These are phyloP conservation scores for Zootoca vivipara DNA, from an alignment of 2,113 vertebrate species.

Conservation along the genomic window DNA sequence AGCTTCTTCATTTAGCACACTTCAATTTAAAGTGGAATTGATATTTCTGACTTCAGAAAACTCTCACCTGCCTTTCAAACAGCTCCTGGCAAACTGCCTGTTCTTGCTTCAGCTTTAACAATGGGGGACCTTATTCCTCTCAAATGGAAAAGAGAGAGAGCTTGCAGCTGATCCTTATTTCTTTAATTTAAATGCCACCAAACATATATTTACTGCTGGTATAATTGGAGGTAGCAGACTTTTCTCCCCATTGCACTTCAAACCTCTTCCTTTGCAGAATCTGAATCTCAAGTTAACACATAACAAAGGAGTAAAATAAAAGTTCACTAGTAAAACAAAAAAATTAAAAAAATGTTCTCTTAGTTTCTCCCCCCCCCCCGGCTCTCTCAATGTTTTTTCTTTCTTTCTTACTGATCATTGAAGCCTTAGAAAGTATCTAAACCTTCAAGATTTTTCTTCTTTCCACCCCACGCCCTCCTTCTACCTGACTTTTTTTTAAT, in stretches of 20 bases:
- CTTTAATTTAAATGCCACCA: conserved; percentile 64
- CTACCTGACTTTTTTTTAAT: conserved; percentile 54
- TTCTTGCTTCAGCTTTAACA: conserved; percentile 59
- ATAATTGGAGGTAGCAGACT: conserved; percentile 62
- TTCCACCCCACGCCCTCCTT: conserved; percentile 16
- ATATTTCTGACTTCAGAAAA: conserved; percentile 73
- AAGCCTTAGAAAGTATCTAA: conserved; percentile 59
- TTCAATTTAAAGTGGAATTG: conserved; percentile 70
- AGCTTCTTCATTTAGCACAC: conserved; percentile 69
- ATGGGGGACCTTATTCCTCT: conserved; percentile 58
- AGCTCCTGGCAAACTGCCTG: conserved; percentile 60
- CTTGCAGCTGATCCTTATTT: conserved; percentile 64
- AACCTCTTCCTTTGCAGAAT: conserved; percentile 47
- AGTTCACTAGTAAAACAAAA: conserved; percentile 27
- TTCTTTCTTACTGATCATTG: conserved; percentile 52
- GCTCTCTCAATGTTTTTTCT: not conserved
- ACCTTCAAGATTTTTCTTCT: conserved; percentile 23
- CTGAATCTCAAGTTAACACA: conserved; percentile 45
- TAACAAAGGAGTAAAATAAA: conserved; percentile 39
- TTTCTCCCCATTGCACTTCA: conserved; percentile 50
- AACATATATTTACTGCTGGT: conserved; percentile 56
- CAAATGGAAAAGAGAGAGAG: conserved; percentile 47
- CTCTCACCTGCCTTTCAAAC: conserved; percentile 73
- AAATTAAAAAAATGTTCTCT: conserved; percentile 24
- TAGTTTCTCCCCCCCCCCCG: conserved; percentile 38